Evolutionary conservation across 2,113 vertebrate genomes (phyloP), one percentile per base, ranked within the genome.

Genomic region (Ailurus styani): DNA sequence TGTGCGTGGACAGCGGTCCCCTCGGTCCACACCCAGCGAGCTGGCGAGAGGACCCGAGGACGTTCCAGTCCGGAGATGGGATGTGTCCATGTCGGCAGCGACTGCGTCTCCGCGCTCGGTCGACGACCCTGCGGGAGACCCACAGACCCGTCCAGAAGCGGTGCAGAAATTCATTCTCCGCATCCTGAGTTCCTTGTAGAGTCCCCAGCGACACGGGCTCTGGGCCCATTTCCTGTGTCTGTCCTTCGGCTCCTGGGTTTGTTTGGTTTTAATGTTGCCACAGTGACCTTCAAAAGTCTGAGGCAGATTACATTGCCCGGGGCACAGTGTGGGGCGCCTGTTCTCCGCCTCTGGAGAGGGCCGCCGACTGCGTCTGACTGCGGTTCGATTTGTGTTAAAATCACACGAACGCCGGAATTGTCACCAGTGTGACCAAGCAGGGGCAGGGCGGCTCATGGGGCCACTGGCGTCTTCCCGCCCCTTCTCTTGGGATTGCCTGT

Each of bases 1-100:
- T 1, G 8, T 5, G 27, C 34, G 18, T 0, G 3, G 87, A 8
- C 55, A 37, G 27, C 10, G 7, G 3, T 52, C 50, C 7, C n/a
- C 34, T 40, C 29, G 12, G 45, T 25, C n/a, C n/a, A 13, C 21
- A 40, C 27, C 9, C 29, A n/a, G 34, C 4, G 12, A 52, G 34
- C 15, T 2, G 2, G 27, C 7, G 8, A 52, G 40, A 7, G 20
- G 52, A 23, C 13, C 54, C 7, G n/a, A 77, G 42, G 17, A 31
- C n/a, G 7, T 6, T 64, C 66, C 20, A 6, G 23, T 14, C 7
- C 14, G 34, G 83, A 94, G 86, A 64, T n/a, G 18, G 34, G 37
- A 9, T 54, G 18, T 31, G 45, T 37, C 37, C 25, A 25, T 9
- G 34, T 13, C 34, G 23, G 40, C 7, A 52, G 40, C 7, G 45